These are phyloP conservation scores for Heliangelus exortis DNA, from an alignment of 2,797 vertebrate genomes.

Conservation along the genomic window DNA sequence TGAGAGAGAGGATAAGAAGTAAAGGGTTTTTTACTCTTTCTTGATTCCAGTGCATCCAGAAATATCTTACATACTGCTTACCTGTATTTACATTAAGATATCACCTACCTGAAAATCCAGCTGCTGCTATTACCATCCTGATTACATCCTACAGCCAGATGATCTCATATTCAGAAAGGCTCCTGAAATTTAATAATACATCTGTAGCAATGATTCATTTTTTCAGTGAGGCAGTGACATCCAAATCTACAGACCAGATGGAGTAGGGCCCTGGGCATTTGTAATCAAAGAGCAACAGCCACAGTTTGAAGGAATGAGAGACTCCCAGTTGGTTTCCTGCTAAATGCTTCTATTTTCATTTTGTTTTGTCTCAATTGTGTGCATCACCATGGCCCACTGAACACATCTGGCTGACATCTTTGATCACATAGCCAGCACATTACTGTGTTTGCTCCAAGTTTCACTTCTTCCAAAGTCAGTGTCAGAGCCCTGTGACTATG, in stretches of 20 bases:
- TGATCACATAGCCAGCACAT: background rate
- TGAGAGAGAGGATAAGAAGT: background rate
- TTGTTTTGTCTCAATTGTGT: constrained; percentile 60
- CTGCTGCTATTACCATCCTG: background rate
- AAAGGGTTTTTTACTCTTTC: background rate
- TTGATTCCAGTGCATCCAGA: background rate
- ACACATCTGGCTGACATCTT: constrained; percentile 62
- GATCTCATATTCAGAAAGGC: background rate
- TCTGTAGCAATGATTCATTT: constrained; percentile 59
- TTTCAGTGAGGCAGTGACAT: constrained; percentile 60
- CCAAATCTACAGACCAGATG: constrained; percentile 61
- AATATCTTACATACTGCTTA: background rate
- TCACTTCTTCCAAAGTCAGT: constrained; percentile 35
- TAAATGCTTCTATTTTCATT: constrained; percentile 63
- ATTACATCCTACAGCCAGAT: background rate
- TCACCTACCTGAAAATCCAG: constrained; percentile 16
- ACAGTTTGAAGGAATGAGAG: constrained; percentile 22
- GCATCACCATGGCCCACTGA: constrained; percentile 56
- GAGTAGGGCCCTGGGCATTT: constrained; percentile 57
- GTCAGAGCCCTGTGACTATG: background rate
- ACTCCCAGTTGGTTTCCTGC: constrained; percentile 60
- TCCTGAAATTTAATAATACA: constrained; percentile 22
- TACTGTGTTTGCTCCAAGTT: constrained; percentile 24
- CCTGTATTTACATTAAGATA: background rate
- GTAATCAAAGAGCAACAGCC: constrained; percentile 67